Evolutionary conservation across 2,888 invertebrate species (phyloP), one percentile per base, ranked within the genome.

Genomic region (Lithophane semibrunnea): DNA sequence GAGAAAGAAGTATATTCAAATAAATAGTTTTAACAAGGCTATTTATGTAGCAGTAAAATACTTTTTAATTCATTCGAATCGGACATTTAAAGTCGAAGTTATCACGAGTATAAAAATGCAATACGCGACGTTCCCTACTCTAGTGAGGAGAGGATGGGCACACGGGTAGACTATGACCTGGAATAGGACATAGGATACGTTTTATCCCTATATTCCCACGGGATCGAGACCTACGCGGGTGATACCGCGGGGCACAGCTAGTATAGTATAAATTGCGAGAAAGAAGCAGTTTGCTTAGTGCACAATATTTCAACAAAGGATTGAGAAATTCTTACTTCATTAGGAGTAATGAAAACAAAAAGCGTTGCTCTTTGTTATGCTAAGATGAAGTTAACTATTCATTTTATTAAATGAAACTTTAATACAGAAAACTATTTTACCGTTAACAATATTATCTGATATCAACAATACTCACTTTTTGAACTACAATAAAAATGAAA

Each of bases 341-440:
- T 60, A 47, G 21, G 10, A 64, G 13, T 13, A 58, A 77, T 10
- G 29, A 65, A 81, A 73, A 73, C 64, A 52, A 65, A 44, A 47
- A 60, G 24, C 24, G 37, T 65, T 16, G 64, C 64, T 73, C 44
- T 72, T 80, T 24, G 44, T 54, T 44, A 24, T 58, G 24, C 7
- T 65, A 65, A 16, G 29, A 37, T 37, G n/a, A 29, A 69, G 54
- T 70, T 44, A 21, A 44, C 13, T 49, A 37, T 29, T 42, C 16
- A 63, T 68, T 54, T 21, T 16, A 61, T 16, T 10, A 63, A 63
- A 18, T 54, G 4, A 5, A 49, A 56, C 18, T 64, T 4, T 37
- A 37, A 37, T 37, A 44, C 18, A 64, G 13, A 65, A 72, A 64
- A 44, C 49, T 52, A 68, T 16, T 12, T 18, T 52, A 52, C 52